These are phyloP conservation scores for Paracanthobrama guichenoti DNA, from an alignment of 2,113 vertebrate genomes.

Conservation along the genomic window DNA sequence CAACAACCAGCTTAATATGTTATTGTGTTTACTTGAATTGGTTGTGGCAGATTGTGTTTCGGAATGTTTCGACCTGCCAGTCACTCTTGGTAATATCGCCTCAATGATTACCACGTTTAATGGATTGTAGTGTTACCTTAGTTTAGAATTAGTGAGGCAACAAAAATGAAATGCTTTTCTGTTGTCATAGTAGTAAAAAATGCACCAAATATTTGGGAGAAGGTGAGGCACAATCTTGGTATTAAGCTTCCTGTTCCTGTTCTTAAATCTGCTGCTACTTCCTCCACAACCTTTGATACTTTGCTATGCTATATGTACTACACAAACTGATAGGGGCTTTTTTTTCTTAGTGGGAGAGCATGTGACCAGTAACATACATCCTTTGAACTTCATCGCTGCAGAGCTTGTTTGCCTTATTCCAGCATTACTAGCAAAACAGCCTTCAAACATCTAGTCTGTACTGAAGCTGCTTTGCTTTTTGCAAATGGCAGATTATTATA, in stretches of 20 bases:
- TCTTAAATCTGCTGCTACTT: slow-evolving; percentile 22
- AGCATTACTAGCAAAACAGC: neutral
- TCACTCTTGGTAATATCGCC: slow-evolving; percentile 3
- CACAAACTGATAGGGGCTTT: neutral
- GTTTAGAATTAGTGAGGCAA: neutral
- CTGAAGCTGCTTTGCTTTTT: slow-evolving; percentile 26
- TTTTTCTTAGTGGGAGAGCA: neutral
- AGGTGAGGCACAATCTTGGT: slow-evolving; percentile 19
- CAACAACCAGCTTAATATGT: slow-evolving; percentile 3
- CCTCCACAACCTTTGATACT: slow-evolving; percentile 5
- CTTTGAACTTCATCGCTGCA: neutral
- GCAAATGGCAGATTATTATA: slow-evolving; percentile 21
- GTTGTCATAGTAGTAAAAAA: neutral
- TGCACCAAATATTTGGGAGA: neutral
- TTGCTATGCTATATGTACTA: neutral
- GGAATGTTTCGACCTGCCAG: neutral
- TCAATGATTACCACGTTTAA: neutral
- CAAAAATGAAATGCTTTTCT: neutral
- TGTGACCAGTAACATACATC: neutral
- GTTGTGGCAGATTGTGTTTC: slow-evolving; percentile 8
- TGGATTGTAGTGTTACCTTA: neutral
- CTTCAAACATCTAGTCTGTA: slow-evolving; percentile 15
- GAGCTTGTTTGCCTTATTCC: slow-evolving; percentile 38
- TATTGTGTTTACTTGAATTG: neutral
- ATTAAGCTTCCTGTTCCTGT: slow-evolving; percentile 17